These are phyloP conservation scores for Nipponia nippon DNA, from an alignment of 2,113 vertebrate species.

Conservation along the genomic window DNA sequence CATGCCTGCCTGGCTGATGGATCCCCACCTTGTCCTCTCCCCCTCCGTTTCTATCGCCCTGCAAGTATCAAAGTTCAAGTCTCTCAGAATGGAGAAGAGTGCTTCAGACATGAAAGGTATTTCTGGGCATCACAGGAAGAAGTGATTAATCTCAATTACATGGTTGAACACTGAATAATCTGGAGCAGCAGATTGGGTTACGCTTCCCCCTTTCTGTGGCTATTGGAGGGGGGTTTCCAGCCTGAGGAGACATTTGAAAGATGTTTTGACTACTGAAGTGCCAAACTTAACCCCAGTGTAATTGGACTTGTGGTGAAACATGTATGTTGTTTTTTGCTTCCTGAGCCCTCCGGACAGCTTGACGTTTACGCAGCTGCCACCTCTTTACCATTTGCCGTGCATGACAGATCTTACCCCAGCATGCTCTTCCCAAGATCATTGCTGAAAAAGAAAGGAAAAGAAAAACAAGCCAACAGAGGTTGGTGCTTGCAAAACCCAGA, in stretches of 20 bases:
- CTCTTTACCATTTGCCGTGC: not conserved
- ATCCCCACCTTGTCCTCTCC: not conserved
- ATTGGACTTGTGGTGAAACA: conserved; percentile 30
- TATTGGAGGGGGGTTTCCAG: not conserved
- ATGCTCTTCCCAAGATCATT: not conserved
- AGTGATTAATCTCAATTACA: conserved; percentile 65
- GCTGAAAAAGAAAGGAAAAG: too few relatives aligned
- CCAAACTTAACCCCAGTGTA: conserved; percentile 43
- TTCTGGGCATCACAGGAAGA: conserved; percentile 29
- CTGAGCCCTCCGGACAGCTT: not conserved
- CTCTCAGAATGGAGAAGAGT: not conserved
- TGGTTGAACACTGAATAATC: conserved; percentile 12
- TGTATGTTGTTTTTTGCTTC: conserved; percentile 38
- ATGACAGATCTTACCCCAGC: not conserved
- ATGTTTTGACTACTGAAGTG: conserved; percentile 64
- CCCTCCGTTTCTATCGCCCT: not conserved
- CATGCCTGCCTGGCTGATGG: not conserved
- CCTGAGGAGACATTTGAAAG: conserved; percentile 15
- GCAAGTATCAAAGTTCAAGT: not conserved
- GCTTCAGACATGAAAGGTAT: conserved; percentile 40
- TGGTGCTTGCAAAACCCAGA: not conserved
- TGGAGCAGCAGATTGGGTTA: conserved; percentile 44
- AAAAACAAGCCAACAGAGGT: not conserved
- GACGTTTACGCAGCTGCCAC: conserved; percentile 24
- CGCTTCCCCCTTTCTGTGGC: not conserved